A percentile compares a stretch with the other conserved stretches of the same genome.
Evolutionary conservation across 2,113 vertebrate species (phyloP).

Genomic region (Myxocyprinus asiaticus): DNA sequence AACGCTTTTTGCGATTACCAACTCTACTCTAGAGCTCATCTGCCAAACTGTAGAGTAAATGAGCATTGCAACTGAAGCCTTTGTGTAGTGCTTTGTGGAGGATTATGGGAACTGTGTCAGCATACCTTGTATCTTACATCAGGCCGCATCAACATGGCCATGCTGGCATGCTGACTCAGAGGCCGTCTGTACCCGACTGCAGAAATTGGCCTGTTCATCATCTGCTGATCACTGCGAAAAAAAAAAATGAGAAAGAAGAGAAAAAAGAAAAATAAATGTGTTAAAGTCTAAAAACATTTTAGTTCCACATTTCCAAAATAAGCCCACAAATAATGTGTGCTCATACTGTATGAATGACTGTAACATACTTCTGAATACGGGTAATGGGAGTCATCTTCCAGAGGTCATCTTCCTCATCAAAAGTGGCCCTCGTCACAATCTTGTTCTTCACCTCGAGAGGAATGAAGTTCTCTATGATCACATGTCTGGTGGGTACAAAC

Average conservation of each 20-base stretch:
- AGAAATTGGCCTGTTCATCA: slow-evolving; percentile 93
- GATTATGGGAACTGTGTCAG: slow-evolving; percentile 17
- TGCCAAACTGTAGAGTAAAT: neutral
- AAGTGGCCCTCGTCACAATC: slow-evolving; percentile 86
- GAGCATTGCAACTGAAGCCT: neutral
- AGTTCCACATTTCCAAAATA: too few species aligned
- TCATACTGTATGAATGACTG: too few species aligned
- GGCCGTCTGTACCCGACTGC: slow-evolving; percentile 92
- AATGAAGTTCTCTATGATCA: slow-evolving; percentile 98
- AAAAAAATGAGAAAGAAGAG: neutral
- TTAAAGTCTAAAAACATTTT: too few species aligned
- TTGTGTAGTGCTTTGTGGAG: neutral
- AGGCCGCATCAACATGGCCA: slow-evolving; percentile 83
- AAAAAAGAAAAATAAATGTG: too few species aligned
- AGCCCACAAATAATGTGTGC: too few species aligned
- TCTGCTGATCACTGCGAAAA: slow-evolving; percentile 85
- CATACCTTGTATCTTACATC: slow-evolving; percentile 90
- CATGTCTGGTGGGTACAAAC: slow-evolving; percentile 76
- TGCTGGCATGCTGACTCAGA: slow-evolving; percentile 85
- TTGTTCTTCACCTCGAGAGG: slow-evolving; percentile 95
- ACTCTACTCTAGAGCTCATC: neutral
- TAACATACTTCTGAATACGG: slow-evolving; percentile 85
- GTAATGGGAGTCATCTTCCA: slow-evolving; percentile 95
- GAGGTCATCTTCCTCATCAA: slow-evolving; percentile 93
- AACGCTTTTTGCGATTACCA: too few species aligned